These are phyloP conservation scores for Phylloscopus whistleri DNA, from an alignment of 2,113 vertebrate genomes.

Conservation along the genomic window DNA sequence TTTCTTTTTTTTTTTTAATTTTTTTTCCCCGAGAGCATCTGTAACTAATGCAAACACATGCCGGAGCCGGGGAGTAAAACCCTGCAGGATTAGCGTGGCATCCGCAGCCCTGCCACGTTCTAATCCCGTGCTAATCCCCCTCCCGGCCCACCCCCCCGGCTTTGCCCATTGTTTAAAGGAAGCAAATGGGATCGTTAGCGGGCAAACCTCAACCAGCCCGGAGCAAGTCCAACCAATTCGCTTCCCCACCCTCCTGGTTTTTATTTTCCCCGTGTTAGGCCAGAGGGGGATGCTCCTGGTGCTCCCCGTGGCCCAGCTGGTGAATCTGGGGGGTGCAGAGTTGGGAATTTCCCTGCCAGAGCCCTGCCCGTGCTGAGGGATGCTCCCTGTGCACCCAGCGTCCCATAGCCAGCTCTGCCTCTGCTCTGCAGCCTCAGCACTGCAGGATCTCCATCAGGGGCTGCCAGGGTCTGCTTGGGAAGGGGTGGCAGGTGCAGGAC, in stretches of 20 bases:
- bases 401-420: background rate
- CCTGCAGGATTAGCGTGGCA: conserved; percentile 37
- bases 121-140: conserved; percentile 39
- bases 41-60: conserved; percentile 46
- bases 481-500: background rate
- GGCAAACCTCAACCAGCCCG: conserved; percentile 53
- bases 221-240: background rate
- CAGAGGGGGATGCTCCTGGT: background rate
- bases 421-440: accelerated
- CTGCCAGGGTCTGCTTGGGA: accelerated
- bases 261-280: background rate
- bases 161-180: conserved; percentile 54
- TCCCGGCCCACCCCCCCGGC: conserved; percentile 23
- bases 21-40: background rate
- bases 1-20: background rate
- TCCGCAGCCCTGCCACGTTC: conserved; percentile 7
- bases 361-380: background rate
- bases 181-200: conserved; percentile 44
- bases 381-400: background rate
- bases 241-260: background rate
- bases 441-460: accelerated
- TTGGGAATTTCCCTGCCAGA: background rate
- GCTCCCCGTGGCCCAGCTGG: background rate
- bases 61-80: conserved; percentile 14
- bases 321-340: background rate